These are phyloP conservation scores for Babyrousa celebensis DNA, from an alignment of 2,797 vertebrate genomes.

Conservation along the genomic window DNA sequence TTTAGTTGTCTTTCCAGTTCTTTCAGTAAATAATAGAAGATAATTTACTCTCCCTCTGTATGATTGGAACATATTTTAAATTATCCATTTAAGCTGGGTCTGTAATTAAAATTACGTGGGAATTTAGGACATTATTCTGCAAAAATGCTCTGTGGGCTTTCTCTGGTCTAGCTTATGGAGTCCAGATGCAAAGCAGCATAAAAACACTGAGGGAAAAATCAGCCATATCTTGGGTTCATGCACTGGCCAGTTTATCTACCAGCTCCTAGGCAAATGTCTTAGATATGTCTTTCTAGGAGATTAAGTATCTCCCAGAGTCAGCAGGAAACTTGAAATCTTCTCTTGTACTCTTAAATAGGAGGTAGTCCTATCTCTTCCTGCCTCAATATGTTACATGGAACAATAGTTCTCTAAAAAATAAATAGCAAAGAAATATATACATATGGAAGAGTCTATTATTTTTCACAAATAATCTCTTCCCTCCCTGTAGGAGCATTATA, in stretches of 20 bases:
- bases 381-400: neutral
- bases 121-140: conserved; percentile 76
- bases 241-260: conserved; percentile 27
- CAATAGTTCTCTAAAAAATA: neutral
- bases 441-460: neutral
- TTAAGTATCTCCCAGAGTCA: neutral
- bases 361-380: neutral
- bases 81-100: conserved; percentile 75
- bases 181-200: conserved; percentile 65
- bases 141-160: conserved; percentile 57
- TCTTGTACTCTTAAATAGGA: neutral
- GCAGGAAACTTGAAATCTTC: neutral
- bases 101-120: conserved; percentile 80
- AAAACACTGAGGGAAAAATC: conserved; percentile 32
- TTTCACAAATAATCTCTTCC: neutral
- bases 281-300: neutral
- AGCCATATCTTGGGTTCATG: conserved; percentile 27
- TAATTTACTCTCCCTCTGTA: conserved; percentile 73
- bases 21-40: conserved; percentile 75
- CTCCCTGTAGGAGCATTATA: neutral
- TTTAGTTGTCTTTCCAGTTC: conserved; percentile 57
- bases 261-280: conserved; percentile 14
- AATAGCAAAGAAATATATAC: neutral
- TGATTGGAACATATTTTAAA: conserved; percentile 81
- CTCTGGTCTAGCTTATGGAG: conserved; percentile 42